A percentile compares a stretch with the other conserved stretches of the same genome.
These are phyloP conservation scores for Bubalus kerabau DNA, from an alignment of 2,113 vertebrate species.

Conservation along the genomic window DNA sequence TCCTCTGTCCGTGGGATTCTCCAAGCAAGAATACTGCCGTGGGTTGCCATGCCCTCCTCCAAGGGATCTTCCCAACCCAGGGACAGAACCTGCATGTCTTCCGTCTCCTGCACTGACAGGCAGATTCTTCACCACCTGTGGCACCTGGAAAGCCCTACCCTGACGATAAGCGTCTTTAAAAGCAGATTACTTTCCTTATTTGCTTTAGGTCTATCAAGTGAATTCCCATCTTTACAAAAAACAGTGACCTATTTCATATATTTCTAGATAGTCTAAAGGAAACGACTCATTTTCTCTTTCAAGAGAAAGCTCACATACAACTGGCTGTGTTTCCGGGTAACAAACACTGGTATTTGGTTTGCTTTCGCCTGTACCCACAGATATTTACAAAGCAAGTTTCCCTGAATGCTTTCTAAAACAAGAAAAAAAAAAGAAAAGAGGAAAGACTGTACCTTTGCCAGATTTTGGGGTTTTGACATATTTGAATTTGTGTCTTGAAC, in stretches of 20 bases:
- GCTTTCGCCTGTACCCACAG: neutral
- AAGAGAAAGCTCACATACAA: neutral
- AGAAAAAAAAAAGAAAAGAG: neutral
- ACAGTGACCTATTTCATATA: neutral
- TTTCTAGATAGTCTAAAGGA: neutral
- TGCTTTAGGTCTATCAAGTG: neutral
- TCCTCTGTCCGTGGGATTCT: neutral
- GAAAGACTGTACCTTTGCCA: constrained; percentile 73
- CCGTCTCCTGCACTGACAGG: neutral
- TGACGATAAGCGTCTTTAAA: neutral
- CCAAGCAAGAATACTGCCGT: neutral
- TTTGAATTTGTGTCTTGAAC: constrained; percentile 14
- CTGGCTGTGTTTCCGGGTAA: neutral
- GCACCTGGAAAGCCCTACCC: neutral
- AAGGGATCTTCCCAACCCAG: neutral
- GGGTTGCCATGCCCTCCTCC: neutral
- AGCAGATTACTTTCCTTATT: neutral
- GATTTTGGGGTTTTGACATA: constrained; percentile 9
- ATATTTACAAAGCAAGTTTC: neutral
- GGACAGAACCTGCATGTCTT: neutral
- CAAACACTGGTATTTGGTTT: neutral
- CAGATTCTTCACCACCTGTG: neutral
- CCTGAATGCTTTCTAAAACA: neutral
- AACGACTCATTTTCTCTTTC: neutral
- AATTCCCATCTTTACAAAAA: neutral